Evolutionary conservation across 1,140 invertebrate genomes (phyloP).

Genomic region (Magallana ariakensis): DNA sequence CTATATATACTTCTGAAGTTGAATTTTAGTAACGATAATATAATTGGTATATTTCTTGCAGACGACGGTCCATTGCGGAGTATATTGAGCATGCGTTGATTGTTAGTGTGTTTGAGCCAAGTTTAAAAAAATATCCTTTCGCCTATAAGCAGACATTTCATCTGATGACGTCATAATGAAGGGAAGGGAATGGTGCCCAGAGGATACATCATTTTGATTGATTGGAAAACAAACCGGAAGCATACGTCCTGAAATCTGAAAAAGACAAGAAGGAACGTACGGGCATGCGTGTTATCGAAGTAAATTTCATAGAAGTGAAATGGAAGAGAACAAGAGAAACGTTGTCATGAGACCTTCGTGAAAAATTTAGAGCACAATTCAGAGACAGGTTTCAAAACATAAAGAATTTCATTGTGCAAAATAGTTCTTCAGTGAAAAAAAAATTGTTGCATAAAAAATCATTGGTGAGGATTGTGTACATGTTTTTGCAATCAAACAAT

Average conservation of each 20-base stretch:
- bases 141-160: constrained; percentile 20
- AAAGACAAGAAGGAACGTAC: constrained; percentile 23
- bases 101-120: constrained; percentile 33
- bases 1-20: constrained; percentile 14
- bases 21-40: constrained; percentile 2
- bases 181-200: constrained; percentile 17
- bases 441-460: no score
- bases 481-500: neutral
- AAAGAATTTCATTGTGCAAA: neutral
- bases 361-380: neutral
- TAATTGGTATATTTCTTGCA: constrained; percentile 24
- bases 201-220: constrained; percentile 26
- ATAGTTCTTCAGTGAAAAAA: no score
- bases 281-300: constrained; percentile 19
- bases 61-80: constrained; percentile 19
- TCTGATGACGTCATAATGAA: constrained; percentile 34
- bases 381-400: neutral
- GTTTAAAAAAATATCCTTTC: constrained; percentile 16
- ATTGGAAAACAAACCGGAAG: constrained; percentile 35
- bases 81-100: constrained; percentile 6
- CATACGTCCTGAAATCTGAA: constrained; percentile 35
- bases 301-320: neutral
- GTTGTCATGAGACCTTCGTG: neutral
- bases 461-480: no score
- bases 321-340: neutral